Conservation (phyloP, 1,140 invertebrate species). For the Metaphire vulgaris region DNA sequence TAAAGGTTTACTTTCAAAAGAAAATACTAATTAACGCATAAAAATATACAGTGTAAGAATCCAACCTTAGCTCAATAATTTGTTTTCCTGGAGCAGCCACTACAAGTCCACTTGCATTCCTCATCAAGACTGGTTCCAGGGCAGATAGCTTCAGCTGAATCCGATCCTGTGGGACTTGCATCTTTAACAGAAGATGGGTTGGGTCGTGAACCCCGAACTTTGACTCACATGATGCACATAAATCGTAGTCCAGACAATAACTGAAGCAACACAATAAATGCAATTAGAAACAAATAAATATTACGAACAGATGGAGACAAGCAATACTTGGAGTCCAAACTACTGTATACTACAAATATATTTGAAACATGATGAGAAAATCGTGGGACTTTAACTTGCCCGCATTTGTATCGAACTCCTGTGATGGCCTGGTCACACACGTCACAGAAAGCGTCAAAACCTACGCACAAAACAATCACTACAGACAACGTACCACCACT, state of each 20-base stretch:
- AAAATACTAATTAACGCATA: too few species aligned
- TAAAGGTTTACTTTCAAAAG: too few species aligned
- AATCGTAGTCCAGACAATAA: constrained; percentile 48
- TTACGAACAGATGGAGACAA: not conserved
- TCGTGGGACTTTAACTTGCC: too few species aligned
- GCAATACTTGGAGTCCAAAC: too few species aligned
- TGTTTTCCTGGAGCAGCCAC: too few species aligned
- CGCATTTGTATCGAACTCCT: constrained; percentile 49
- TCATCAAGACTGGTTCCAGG: not conserved
- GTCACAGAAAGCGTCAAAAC: constrained; percentile 45
- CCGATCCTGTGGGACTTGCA: constrained; percentile 36
- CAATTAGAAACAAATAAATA: not conserved
- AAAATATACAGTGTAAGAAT: too few species aligned
- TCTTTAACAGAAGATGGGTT: constrained; percentile 46
- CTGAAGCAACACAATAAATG: constrained; percentile 31
- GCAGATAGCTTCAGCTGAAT: constrained; percentile 18
- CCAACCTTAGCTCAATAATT: too few species aligned
- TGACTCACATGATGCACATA: constrained; percentile 48
- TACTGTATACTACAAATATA: too few species aligned
- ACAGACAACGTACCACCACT: too few species aligned
- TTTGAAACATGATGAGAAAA: too few species aligned
- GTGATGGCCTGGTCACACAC: constrained; percentile 43
- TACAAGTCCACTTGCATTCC: too few species aligned
- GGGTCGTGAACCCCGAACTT: constrained; percentile 39
- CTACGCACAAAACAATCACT: too few species aligned